Conservation (phyloP, 2,113 vertebrate genomes). For the Etheostoma spectabile region DNA sequence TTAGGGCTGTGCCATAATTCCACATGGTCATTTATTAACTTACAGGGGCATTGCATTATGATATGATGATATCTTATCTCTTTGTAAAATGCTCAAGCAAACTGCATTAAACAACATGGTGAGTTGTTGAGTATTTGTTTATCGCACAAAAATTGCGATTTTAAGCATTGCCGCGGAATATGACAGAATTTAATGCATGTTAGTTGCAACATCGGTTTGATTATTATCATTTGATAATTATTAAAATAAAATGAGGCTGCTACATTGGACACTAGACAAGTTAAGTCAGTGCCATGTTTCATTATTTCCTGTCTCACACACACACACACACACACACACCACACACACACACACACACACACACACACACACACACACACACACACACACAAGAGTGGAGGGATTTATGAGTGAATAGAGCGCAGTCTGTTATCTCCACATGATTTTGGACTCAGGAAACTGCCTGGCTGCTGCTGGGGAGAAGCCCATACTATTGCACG, state of each 20-base stretch:
- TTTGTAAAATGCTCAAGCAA: neutral
- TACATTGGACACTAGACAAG: neutral
- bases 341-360: neutral
- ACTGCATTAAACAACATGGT: neutral
- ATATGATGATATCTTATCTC: neutral
- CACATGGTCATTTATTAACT: constrained; percentile 8
- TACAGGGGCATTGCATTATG: neutral
- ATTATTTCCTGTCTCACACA: neutral
- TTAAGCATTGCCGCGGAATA: too few species aligned
- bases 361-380: constrained; percentile 1
- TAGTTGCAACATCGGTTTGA: neutral
- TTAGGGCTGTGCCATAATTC: neutral
- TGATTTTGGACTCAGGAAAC: constrained; percentile 10
- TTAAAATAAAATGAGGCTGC: neutral
- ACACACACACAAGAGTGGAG: neutral
- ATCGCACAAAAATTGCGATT: neutral
- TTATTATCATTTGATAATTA: neutral
- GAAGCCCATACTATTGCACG: neutral
- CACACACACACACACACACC: neutral
- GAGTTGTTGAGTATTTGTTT: too few species aligned
- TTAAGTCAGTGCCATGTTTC: neutral
- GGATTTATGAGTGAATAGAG: constrained; percentile 9
- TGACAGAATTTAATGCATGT: neutral
- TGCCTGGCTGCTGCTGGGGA: constrained; percentile 7
- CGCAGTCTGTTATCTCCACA: constrained; percentile 17